These are phyloP conservation scores for Glareola pratincola DNA, from an alignment of 2,113 vertebrate genomes.

Conservation along the genomic window DNA sequence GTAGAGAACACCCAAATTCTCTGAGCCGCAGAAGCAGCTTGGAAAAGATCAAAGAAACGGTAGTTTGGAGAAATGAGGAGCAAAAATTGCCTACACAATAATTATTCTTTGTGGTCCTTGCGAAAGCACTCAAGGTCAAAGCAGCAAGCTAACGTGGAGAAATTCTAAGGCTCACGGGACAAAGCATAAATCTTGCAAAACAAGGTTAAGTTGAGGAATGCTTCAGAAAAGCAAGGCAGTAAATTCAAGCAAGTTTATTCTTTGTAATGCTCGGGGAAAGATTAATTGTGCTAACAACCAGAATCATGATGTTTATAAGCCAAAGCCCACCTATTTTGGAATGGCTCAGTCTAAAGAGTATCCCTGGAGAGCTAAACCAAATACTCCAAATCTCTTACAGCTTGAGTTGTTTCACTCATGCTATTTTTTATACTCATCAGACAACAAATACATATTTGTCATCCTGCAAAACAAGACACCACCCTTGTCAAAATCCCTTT, in stretches of 20 bases:
- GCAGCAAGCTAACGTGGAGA: neutral
- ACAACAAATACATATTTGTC: neutral
- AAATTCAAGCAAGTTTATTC: neutral
- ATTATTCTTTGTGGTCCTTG: neutral
- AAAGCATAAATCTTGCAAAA: neutral
- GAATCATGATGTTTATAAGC: neutral
- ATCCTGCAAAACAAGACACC: neutral
- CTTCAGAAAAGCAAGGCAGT: neutral
- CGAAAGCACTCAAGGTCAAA: neutral
- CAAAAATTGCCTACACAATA: neutral
- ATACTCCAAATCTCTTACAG: neutral
- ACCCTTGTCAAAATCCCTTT: neutral
- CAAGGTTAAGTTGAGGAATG: neutral
- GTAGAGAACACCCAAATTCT: neutral
- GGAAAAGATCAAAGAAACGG: neutral
- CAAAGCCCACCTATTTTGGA: neutral
- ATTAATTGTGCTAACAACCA: neutral
- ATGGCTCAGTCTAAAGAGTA: neutral
- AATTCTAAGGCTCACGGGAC: neutral
- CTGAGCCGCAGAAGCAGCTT: neutral
- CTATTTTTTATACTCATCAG: neutral
- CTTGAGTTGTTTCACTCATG: neutral
- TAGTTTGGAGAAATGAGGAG: neutral
- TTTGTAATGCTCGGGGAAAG: neutral
- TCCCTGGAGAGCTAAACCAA: neutral